Evolutionary conservation across 2,113 vertebrate genomes (phyloP).

Genomic region (Oryzias melastigma): DNA sequence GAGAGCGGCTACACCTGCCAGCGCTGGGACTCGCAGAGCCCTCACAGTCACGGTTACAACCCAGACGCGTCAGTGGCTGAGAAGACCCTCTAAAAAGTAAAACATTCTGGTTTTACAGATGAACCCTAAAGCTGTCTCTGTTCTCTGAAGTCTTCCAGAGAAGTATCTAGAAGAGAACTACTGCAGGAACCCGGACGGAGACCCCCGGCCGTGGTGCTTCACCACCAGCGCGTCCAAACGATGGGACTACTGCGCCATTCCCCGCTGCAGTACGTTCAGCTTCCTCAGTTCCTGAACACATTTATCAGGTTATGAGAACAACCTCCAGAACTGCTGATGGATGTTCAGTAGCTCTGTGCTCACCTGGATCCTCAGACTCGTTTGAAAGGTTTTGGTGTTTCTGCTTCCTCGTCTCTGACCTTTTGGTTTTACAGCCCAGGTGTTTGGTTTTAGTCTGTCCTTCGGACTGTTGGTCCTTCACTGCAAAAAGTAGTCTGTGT

Average conservation of each 20-base stretch:
- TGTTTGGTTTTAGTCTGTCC: too few species aligned
- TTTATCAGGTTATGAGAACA: too few species aligned
- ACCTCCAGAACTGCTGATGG: too few species aligned
- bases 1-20: constrained; percentile 72
- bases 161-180: constrained; percentile 90
- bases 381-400: too few species aligned
- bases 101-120: background rate
- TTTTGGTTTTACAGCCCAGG: too few species aligned
- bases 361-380: too few species aligned
- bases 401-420: too few species aligned
- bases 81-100: background rate
- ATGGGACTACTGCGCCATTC: constrained; percentile 90
- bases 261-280: constrained; percentile 84
- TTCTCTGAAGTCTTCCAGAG: constrained; percentile 79
- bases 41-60: constrained; percentile 87
- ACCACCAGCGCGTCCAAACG: constrained; percentile 81
- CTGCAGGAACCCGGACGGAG: constrained; percentile 94
- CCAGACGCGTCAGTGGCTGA: constrained; percentile 78
- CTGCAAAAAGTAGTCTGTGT: too few species aligned
- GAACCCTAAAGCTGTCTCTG: background rate
- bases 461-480: too few species aligned
- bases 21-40: constrained; percentile 85
- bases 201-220: constrained; percentile 92
- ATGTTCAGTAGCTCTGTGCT: too few species aligned
- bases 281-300: background rate